Evolutionary conservation across 2,888 invertebrate species (phyloP), one percentile per base, ranked within the genome.

Genomic region (Tuta absoluta): DNA sequence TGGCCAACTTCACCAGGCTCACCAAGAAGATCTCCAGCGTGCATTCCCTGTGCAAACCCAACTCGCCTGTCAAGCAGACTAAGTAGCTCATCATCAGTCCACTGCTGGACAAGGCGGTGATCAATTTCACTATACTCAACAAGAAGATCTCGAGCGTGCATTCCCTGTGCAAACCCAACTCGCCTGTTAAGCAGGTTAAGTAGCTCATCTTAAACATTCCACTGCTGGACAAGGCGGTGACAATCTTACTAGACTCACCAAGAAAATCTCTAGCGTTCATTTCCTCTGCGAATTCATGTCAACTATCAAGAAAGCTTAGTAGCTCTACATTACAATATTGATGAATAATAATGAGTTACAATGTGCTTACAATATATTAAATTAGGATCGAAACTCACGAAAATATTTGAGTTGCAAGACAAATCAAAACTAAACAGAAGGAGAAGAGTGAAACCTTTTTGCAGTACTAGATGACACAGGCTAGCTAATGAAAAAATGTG

Each of bases 21-120:
- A 85, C 88, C 61, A 86, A 85, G 76, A 91, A 91, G 77, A 84
- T 90, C 14, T 80, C 87, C 66, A 85, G 80, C 67, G 77, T 90
- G 37, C 81, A 86, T 58, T 76, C 82, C 1, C 67, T 89, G 56
- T 67, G 84, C 48, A 86, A 84, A 53, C 53, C 53, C n/a, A 3
- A n/a, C 1, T 53, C 53, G 14, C 53, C 53, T n/a, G 11, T 51
- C 51, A 51, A 51, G 19, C 19, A 21, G 23, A 12, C 19, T 19
- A 21, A 51, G 51, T 51, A 51, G 10, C 11, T 45, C 12, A 45
- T 33, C 5, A 33, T 33, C 33, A 33, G 3, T 33, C 2, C n/a
- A 41, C 14, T 38, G 38, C 8, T 38, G 38, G 38, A 11, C 12
- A n/a, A n/a, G n/a, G n/a, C n/a, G n/a, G n/a, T n/a, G n/a, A n/a